Evolutionary conservation across 2,113 vertebrate species (phyloP).

Genomic region (Syngnathus scovelli): DNA sequence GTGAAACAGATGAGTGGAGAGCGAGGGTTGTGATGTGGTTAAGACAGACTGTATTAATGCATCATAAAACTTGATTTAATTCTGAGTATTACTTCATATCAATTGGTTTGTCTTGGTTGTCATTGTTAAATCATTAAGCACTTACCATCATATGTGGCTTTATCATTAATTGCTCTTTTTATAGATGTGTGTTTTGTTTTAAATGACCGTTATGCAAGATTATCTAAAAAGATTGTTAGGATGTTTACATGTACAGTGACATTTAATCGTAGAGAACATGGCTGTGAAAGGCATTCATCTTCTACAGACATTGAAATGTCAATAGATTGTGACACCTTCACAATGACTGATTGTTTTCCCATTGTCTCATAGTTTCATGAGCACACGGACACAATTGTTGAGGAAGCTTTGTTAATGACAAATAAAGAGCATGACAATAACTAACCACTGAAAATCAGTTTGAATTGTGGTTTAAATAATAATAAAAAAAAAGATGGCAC

Average conservation of each 20-base stretch:
- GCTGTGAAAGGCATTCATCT: not conserved
- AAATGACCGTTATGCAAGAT: slow-evolving; percentile 30
- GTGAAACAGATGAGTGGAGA: slow-evolving; percentile 36
- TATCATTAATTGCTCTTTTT: slow-evolving; percentile 29
- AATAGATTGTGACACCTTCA: no score
- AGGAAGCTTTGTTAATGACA: no score
- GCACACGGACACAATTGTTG: no score
- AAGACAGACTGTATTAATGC: slow-evolving; percentile 32
- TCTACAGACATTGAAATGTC: not conserved
- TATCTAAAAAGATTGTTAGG: not conserved
- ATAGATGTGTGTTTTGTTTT: slow-evolving; percentile 14
- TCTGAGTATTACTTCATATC: slow-evolving; percentile 33
- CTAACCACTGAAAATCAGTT: not conserved
- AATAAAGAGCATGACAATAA: no score
- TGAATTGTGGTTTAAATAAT: no score
- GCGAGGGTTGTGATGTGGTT: slow-evolving; percentile 23
- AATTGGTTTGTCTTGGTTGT: slow-evolving; percentile 27
- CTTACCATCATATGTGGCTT: slow-evolving; percentile 36
- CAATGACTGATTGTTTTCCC: no score
- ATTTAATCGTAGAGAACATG: not conserved
- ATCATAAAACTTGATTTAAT: slow-evolving; percentile 47
- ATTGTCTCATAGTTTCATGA: no score
- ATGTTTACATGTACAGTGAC: slow-evolving; percentile 25
- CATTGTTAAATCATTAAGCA: slow-evolving; percentile 35
- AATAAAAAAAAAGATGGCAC: no score